Evolutionary conservation across 1,140 invertebrate species (phyloP).

Genomic region (Solenopsis invicta): DNA sequence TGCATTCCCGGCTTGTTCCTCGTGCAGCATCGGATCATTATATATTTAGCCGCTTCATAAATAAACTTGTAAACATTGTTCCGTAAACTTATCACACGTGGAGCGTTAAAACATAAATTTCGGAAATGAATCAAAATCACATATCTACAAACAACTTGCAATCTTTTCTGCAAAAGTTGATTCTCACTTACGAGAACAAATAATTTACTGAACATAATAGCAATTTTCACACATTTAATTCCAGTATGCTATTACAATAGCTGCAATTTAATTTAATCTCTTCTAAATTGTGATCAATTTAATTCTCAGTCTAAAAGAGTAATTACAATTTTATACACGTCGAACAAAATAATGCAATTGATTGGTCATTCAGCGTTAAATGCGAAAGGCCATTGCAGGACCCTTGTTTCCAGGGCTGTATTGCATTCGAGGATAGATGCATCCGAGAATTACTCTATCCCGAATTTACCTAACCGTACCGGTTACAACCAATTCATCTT

Average conservation of each 20-base stretch:
- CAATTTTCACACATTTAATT: not conserved
- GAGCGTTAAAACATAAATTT: not conserved
- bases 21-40: not conserved
- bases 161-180: not conserved
- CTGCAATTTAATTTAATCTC: not conserved
- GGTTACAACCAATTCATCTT: conserved; percentile 54
- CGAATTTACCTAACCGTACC: conserved; percentile 55
- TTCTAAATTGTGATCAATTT: not conserved
- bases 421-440: conserved; percentile 36
- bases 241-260: not conserved
- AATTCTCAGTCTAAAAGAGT: not conserved
- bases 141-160: not conserved
- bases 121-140: not conserved
- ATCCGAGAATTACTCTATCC: conserved; percentile 52
- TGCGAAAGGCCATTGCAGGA: not conserved
- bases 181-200: not conserved
- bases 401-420: not conserved
- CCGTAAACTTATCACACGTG: not conserved
- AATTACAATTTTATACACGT: conserved; percentile 1
- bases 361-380: conserved; percentile 37
- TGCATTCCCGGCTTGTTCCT: conserved; percentile 30
- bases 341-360: not conserved
- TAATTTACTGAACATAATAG: not conserved
- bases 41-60: conserved; percentile 1
- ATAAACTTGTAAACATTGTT: conserved; percentile 16